Percentiles rank a stretch among this genome's conserved stretches.
These are phyloP conservation scores for Romanogobio albipinnatus DNA, from an alignment of 2,113 vertebrate genomes.

Conservation along the genomic window DNA sequence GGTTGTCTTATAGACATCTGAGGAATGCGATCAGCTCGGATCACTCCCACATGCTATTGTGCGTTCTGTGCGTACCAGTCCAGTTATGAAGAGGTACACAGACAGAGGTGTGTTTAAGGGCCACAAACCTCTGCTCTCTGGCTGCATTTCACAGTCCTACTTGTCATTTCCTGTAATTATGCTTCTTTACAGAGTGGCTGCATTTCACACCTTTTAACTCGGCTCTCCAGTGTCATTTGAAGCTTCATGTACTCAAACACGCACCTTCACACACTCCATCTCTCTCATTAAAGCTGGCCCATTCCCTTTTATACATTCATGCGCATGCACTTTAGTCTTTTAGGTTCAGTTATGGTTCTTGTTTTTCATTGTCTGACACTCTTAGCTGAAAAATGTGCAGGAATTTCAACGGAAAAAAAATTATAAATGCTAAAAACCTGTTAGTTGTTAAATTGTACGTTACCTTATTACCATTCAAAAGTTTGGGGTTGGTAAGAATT, in stretches of 20 bases:
- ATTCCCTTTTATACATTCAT: slow-evolving; percentile 27
- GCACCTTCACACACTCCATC: slow-evolving; percentile 1
- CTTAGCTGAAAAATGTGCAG: too few relatives aligned
- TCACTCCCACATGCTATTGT: slow-evolving; percentile 25
- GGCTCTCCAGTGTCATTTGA: not conserved
- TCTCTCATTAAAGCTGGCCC: not conserved
- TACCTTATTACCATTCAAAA: not conserved
- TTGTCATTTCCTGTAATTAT: slow-evolving; percentile 46
- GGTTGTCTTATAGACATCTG: not conserved
- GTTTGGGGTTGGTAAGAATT: not conserved
- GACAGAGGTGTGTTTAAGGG: slow-evolving; percentile 17
- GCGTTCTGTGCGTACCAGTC: not conserved
- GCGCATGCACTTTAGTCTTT: not conserved
- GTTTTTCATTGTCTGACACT: slow-evolving; percentile 13
- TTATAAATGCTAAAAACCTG: not conserved
- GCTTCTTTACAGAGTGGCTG: slow-evolving; percentile 18
- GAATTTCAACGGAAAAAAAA: not conserved
- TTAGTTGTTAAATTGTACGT: not conserved
- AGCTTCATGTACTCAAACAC: slow-evolving; percentile 11
- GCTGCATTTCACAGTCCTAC: slow-evolving; percentile 11
- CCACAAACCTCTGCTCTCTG: not conserved
- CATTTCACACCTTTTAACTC: slow-evolving; percentile 22
- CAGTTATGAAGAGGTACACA: not conserved
- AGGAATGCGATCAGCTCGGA: not conserved
- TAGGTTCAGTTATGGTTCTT: not conserved